A percentile compares a stretch with the other conserved stretches of the same genome.
phyloP scores from a whole-genome alignment of 1,140 invertebrate species.

The Atta cephalotes region DNA sequence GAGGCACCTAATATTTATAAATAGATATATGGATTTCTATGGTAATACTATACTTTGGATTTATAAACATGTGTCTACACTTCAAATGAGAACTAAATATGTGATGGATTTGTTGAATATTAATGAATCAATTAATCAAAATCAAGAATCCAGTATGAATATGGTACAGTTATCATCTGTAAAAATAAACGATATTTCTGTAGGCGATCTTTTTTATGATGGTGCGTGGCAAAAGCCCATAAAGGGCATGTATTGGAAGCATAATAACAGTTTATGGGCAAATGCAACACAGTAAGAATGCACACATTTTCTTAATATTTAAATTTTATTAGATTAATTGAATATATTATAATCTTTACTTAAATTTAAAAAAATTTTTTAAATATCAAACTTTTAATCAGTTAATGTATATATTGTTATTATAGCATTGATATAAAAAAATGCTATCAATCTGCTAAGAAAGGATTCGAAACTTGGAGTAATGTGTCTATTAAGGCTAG shows the following conservation, averaged over 20 bases:
- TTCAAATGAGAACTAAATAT: no score
- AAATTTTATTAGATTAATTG: no score
- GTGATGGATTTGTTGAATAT: no score
- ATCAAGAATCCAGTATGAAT: no score
- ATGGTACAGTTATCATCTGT: no score
- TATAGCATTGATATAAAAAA: conserved; percentile 7
- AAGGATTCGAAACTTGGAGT: conserved; percentile 21
- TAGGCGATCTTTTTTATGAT: conserved; percentile 14
- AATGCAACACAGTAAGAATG: conserved; percentile 22
- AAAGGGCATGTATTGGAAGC: conserved; percentile 4
- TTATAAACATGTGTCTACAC: no score
- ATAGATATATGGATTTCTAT: conserved; percentile 8
- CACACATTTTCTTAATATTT: neutral
- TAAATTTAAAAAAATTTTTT: neutral
- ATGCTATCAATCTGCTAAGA: neutral
- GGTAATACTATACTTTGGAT: neutral
- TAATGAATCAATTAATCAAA: neutral
- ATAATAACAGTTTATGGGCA: neutral
- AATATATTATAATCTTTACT: no score
- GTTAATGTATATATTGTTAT: conserved; percentile 13
- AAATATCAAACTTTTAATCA: neutral
- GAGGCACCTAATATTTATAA: neutral
- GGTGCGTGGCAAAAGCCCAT: conserved; percentile 18
- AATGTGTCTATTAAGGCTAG: neutral
- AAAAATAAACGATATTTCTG: no score